A percentile compares a stretch with the other conserved stretches of the same genome.
phyloP scores from a whole-genome alignment of 2,797 vertebrate species.

The Epinephelus coioides region DNA sequence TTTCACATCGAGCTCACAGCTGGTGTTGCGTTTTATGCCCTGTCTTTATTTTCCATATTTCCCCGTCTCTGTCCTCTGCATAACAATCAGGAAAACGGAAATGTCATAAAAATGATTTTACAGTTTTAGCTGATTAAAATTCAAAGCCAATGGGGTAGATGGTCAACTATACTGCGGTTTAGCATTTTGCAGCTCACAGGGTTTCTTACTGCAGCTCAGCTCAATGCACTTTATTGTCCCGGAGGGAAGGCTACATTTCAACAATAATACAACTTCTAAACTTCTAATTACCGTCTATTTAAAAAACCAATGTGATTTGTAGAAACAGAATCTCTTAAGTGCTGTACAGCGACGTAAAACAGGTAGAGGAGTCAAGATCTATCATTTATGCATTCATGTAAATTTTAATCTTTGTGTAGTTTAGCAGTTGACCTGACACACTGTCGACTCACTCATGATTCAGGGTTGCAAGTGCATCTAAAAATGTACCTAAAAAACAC shows the following conservation, averaged over 20 bases:
- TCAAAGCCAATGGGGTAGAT: slow-evolving; percentile 37
- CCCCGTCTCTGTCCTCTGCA: slow-evolving; percentile 16
- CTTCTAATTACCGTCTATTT: slow-evolving; percentile 47
- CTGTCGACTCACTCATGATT: not conserved
- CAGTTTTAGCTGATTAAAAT: slow-evolving; percentile 57
- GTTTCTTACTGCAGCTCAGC: slow-evolving; percentile 37
- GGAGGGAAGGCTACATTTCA: slow-evolving; percentile 41
- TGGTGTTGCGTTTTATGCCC: slow-evolving; percentile 37
- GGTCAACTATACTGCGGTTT: slow-evolving; percentile 40
- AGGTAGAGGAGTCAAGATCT: not conserved
- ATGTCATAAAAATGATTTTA: slow-evolving; percentile 60
- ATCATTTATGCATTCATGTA: not conserved
- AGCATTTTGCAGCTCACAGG: slow-evolving; percentile 48
- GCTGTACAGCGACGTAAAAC: not conserved
- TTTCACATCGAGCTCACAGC: slow-evolving; percentile 33
- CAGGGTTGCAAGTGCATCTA: not conserved
- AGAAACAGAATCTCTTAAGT: slow-evolving; percentile 20
- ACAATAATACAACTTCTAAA: slow-evolving; percentile 41
- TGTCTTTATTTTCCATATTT: slow-evolving; percentile 49
- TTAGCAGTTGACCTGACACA: not conserved
- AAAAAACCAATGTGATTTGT: slow-evolving; percentile 38
- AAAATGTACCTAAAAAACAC: not conserved
- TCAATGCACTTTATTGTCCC: slow-evolving; percentile 42
- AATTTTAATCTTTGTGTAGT: not conserved
- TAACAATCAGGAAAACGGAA: slow-evolving; percentile 57